These are phyloP conservation scores for Oscheius myriophilus DNA, from an alignment of 2,888 invertebrate species.

Conservation along the genomic window DNA sequence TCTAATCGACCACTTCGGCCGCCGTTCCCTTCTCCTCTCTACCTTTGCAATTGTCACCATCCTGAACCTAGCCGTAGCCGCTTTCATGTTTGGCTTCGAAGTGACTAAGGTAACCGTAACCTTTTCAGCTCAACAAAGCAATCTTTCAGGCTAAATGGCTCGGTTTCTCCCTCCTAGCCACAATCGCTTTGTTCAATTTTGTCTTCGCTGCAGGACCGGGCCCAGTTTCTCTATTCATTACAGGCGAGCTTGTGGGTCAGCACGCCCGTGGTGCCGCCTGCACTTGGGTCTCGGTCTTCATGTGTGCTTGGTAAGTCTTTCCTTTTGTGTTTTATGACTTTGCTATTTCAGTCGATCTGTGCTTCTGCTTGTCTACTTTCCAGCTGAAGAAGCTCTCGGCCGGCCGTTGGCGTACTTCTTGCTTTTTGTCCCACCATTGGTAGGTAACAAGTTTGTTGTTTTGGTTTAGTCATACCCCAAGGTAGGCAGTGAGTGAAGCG, in stretches of 20 bases:
- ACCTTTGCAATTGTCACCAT: conserved; percentile 27
- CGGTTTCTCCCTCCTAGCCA: conserved; percentile 29
- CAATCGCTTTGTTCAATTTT: conserved; percentile 38
- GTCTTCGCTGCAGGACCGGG: conserved; percentile 33
- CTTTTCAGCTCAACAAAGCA: not conserved
- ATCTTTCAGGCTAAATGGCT: conserved; percentile 21
- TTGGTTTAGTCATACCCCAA: no score
- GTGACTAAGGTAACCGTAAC: conserved; percentile 31
- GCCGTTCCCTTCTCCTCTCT: conserved; percentile 33
- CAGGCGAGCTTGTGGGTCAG: conserved; percentile 34
- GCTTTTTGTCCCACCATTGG: conserved; percentile 28
- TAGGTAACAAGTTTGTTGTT: no score
- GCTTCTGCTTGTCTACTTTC: conserved; percentile 19
- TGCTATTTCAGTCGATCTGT: conserved; percentile 6
- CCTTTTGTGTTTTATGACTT: not conserved
- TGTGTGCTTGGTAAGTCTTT: conserved; percentile 25
- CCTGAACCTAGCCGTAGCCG: conserved; percentile 45
- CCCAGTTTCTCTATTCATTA: conserved; percentile 38
- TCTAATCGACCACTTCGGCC: conserved; percentile 35
- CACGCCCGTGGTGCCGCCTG: conserved; percentile 33
- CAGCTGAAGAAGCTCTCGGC: conserved; percentile 7
- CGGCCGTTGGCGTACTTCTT: conserved; percentile 25
- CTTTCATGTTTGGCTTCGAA: conserved; percentile 44
- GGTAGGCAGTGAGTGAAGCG: no score
- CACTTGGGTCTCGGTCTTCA: conserved; percentile 30